Percentiles rank a stretch among this genome's conserved stretches.
Evolutionary conservation across 2,888 invertebrate genomes (phyloP).

Genomic region (Syrista parreyssii): DNA sequence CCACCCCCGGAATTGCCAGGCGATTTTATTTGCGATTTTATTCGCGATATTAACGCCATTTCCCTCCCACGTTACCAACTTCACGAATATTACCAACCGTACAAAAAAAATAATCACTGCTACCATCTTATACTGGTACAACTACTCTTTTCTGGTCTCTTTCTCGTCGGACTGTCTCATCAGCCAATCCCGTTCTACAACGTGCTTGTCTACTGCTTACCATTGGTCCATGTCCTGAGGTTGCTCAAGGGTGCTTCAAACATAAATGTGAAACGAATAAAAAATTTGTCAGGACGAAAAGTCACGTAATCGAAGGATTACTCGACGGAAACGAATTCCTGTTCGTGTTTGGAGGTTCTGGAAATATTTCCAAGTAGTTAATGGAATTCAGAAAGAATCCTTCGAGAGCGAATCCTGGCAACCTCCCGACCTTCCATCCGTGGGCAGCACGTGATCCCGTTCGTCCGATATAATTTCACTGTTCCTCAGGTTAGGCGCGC

Average conservation of each 20-base stretch:
- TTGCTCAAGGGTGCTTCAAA: neutral
- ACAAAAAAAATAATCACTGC: neutral
- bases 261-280: neutral
- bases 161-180: neutral
- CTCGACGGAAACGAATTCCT: neutral
- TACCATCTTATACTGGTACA: neutral
- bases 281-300: neutral
- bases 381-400: neutral
- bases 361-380: neutral
- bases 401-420: neutral
- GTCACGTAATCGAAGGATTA: neutral
- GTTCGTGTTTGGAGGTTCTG: neutral
- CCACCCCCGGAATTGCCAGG: conserved; percentile 38
- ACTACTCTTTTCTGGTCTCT: neutral
- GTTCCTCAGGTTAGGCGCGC: conserved; percentile 12
- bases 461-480: conserved; percentile 23
- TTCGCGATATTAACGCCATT: conserved; percentile 57
- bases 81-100: neutral
- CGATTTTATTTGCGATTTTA: conserved; percentile 42
- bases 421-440: neutral
- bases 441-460: conserved; percentile 1
- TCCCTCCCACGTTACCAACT: conserved; percentile 22
- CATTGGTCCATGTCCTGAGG: neutral
- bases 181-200: neutral
- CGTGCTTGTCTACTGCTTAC: neutral